Evolutionary conservation across 2,888 invertebrate species (phyloP).

Genomic region (Drosophila paramelanica): DNA sequence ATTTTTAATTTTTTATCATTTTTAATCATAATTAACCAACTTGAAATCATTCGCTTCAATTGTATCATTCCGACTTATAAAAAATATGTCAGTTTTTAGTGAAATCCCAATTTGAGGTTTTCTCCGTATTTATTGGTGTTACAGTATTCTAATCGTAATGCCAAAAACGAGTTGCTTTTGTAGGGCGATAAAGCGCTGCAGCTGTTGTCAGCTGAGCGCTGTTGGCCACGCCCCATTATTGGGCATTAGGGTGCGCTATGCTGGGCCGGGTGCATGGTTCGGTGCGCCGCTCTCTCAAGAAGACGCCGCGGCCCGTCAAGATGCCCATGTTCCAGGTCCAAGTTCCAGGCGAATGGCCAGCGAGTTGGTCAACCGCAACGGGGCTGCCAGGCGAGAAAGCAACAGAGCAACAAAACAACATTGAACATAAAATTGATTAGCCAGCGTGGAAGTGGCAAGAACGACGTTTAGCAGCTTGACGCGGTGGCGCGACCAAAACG

Average conservation of each 20-base stretch:
- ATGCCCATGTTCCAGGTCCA: conserved; percentile 1
- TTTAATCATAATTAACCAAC: too few relatives aligned
- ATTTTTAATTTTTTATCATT: too few relatives aligned
- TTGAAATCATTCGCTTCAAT: too few relatives aligned
- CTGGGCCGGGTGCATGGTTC: conserved; percentile 21
- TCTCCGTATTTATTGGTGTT: too few relatives aligned
- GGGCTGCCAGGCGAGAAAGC: conserved; percentile 11
- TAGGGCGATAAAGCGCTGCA: conserved; percentile 8
- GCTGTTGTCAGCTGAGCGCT: conserved; percentile 26
- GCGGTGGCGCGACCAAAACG: conserved; percentile 39
- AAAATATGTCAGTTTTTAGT: too few relatives aligned
- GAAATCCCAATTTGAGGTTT: too few relatives aligned
- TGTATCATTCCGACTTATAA: too few relatives aligned
- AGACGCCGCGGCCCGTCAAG: conserved; percentile 45
- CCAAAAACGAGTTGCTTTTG: not conserved
- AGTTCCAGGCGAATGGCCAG: conserved; percentile 66
- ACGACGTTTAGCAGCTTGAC: conserved; percentile 60
- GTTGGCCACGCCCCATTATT: conserved; percentile 31
- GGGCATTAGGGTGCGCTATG: conserved; percentile 45
- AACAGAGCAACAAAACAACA: conserved; percentile 10
- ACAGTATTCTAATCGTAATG: not conserved
- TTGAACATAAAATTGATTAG: conserved; percentile 68
- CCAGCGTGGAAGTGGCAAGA: conserved; percentile 38
- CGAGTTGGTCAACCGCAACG: conserved; percentile 77
- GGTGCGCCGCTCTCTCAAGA: conserved; percentile 37